Percentiles rank a stretch among this genome's conserved stretches.
Evolutionary conservation across 2,888 invertebrate species (phyloP).

Genomic region (Chrysina gloriosa): DNA sequence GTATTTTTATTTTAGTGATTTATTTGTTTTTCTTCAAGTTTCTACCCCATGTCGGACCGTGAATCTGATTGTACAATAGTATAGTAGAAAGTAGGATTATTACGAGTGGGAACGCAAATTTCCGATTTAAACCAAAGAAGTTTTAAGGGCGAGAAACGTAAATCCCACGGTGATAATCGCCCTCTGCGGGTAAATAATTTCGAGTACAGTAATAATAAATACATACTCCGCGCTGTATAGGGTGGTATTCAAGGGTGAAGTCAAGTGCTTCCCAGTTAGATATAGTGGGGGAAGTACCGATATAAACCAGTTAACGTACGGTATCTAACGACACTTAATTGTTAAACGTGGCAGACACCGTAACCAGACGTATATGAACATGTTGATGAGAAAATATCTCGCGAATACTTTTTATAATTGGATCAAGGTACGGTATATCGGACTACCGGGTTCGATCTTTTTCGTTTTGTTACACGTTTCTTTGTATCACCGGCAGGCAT

Average conservation of each 20-base stretch:
- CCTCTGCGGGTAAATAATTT: neutral
- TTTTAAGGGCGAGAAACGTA: too few species aligned
- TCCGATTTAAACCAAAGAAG: neutral
- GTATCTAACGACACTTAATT: conserved; percentile 38
- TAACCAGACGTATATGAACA: neutral
- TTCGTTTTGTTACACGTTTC: conserved; percentile 26
- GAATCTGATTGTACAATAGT: too few species aligned
- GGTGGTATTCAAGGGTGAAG: too few species aligned
- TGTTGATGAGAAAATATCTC: conserved; percentile 22
- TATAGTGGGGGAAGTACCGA: conserved; percentile 26
- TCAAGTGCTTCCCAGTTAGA: conserved; percentile 33
- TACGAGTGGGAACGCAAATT: too few species aligned
- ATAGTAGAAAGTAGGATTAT: too few species aligned
- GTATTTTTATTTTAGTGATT: neutral
- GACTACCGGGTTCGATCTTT: neutral
- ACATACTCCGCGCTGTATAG: neutral
- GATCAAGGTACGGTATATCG: conserved; percentile 54
- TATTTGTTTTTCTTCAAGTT: neutral
- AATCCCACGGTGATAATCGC: neutral
- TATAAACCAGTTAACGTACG: conserved; percentile 1
- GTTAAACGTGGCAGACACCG: neutral
- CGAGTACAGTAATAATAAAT: conserved; percentile 19
- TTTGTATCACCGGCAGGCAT: conserved; percentile 51
- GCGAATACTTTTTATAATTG: conserved; percentile 54
- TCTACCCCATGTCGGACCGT: too few species aligned